Percentiles rank a stretch among this genome's conserved stretches.
Evolutionary conservation across 2,888 invertebrate species (phyloP).

Genomic region (Pristionchus mayeri): DNA sequence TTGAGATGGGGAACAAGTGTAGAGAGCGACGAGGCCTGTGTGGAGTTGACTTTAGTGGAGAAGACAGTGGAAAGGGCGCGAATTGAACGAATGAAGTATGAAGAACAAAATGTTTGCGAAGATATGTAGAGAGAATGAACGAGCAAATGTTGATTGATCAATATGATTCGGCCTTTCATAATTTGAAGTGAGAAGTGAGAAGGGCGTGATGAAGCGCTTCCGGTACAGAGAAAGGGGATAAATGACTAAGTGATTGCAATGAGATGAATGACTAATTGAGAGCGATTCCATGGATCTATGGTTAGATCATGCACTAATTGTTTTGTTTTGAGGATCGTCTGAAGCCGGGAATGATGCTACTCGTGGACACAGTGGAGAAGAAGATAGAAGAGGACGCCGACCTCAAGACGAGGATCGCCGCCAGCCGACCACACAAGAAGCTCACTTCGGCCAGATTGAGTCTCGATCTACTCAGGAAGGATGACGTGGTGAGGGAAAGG

Average conservation of each 20-base stretch:
- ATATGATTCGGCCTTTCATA: too few species aligned
- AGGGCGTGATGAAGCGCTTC: too few species aligned
- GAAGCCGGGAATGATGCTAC: constrained; percentile 96
- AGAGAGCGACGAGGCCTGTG: constrained; percentile 1
- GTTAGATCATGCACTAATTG: too few species aligned
- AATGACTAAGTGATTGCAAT: neutral
- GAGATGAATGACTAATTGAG: too few species aligned
- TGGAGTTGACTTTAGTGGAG: neutral
- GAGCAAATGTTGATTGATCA: too few species aligned
- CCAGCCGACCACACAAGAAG: constrained; percentile 87
- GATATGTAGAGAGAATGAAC: too few species aligned
- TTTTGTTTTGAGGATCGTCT: constrained; percentile 88
- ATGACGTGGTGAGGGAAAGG: constrained; percentile 74
- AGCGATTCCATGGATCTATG: too few species aligned
- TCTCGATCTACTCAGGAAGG: constrained; percentile 74
- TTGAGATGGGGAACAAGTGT: neutral
- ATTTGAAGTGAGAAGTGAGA: too few species aligned
- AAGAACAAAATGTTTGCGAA: neutral
- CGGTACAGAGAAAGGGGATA: neutral
- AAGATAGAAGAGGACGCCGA: constrained; percentile 93
- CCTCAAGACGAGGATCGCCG: constrained; percentile 89
- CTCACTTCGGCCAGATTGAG: constrained; percentile 79
- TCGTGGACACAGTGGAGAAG: constrained; percentile 92
- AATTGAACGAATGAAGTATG: neutral
- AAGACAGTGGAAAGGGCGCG: neutral